Evolutionary conservation across 2,888 invertebrate genomes (phyloP), one percentile per base, ranked within the genome.

Genomic region (Lamellibrachia columna): DNA sequence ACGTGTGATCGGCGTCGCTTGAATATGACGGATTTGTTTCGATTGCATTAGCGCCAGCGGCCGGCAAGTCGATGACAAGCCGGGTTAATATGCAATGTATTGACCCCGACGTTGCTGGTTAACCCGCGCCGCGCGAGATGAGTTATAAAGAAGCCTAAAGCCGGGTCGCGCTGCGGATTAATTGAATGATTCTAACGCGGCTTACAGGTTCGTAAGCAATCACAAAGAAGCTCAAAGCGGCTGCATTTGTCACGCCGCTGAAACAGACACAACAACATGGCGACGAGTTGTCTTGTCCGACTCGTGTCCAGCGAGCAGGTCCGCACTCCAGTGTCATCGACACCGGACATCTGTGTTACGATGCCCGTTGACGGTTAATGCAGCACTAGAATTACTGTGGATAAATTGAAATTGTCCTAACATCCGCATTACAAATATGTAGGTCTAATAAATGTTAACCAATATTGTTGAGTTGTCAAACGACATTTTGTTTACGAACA

Each of bases 11-110:
- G 75, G n/a, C 75, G 75, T 11, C 75, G 75, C 75, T n/a, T 75
- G 22, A 75, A 75, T 75, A 75, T 75, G 75, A 75, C 75, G 75
- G 75, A 75, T 75, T 22, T 22, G 75, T 22, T 75, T 75, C 75
- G 22, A 75, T 75, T 15, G n/a, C 75, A 75, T 75, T 75, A 75
- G 22, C 15, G 22, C 75, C 75, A 15, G 22, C 75, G 22, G 75
- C 75, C 15, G 75, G 15, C 75, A 22, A 22, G 75, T 15, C 75
- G 75, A 6, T n/a, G 75, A 15, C n/a, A 15, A n/a, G 15, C 75
- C 75, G 75, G 75, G 75, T 75, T 75, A 75, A 75, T 75, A 75
- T 75, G 75, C 75, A 75, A 75, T 75, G n/a, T 75, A 75, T 75
- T 75, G 75, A 75, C 75, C 75, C 75, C 75, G 22, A 22, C 75